These are phyloP conservation scores for Dicentrarchus labrax DNA, from an alignment of 2,113 vertebrate genomes.

Conservation along the genomic window DNA sequence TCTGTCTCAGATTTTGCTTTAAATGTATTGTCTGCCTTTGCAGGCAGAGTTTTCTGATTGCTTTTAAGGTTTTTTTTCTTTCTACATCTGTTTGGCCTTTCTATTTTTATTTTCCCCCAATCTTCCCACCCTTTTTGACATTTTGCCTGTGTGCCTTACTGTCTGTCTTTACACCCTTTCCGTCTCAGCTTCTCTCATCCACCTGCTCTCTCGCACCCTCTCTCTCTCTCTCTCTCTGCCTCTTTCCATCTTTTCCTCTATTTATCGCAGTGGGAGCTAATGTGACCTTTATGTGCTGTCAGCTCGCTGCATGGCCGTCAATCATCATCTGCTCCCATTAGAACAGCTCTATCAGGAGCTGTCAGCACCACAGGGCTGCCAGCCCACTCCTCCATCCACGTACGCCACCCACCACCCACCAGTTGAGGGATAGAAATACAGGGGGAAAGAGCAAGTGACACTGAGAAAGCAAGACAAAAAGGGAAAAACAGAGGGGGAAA, in stretches of 20 bases:
- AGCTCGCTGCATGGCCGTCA: conserved; percentile 69
- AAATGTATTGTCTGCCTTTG: not conserved
- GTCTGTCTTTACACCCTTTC: conserved; percentile 24
- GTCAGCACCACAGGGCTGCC: conserved; percentile 54
- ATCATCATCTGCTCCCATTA: conserved; percentile 80
- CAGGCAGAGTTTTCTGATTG: conserved; percentile 16
- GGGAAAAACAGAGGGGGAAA: not conserved
- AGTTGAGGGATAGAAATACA: conserved; percentile 14
- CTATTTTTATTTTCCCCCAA: not conserved
- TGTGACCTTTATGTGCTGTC: conserved; percentile 83
- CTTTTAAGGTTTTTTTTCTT: not conserved
- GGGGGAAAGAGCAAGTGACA: not conserved
- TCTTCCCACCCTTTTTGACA: conserved; percentile 45
- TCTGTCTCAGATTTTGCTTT: conserved; percentile 6
- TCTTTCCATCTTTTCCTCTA: conserved; percentile 45
- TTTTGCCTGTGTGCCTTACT: conserved; percentile 45
- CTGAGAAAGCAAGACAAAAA: not conserved
- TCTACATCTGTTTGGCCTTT: conserved; percentile 14
- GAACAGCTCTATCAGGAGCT: conserved; percentile 77
- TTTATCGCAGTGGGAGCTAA: conserved; percentile 71
- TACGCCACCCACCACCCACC: conserved; percentile 25
- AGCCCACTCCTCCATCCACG: conserved; percentile 10
- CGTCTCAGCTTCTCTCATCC: conserved; percentile 7
- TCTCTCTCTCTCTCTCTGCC: conserved; percentile 13
- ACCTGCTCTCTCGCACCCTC: not conserved